These are phyloP conservation scores for Gracilinanus agilis DNA, from an alignment of 2,113 vertebrate species.

Conservation along the genomic window DNA sequence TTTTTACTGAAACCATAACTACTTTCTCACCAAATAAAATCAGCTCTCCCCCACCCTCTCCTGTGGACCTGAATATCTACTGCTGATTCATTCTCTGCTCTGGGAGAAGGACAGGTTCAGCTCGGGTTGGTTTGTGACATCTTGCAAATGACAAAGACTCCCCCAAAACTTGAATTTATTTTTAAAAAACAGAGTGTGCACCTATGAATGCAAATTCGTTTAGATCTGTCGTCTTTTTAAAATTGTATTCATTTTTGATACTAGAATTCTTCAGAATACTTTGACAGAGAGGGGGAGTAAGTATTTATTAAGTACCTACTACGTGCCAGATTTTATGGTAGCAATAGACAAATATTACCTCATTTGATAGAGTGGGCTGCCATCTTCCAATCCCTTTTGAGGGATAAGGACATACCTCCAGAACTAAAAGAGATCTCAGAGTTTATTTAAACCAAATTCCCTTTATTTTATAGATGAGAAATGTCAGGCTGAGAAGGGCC, in stretches of 20 bases:
- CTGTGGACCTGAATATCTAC: slow-evolving; percentile 30
- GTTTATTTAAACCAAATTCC: not conserved
- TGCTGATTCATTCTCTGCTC: slow-evolving; percentile 34
- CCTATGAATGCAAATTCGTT: not conserved
- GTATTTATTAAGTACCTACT: not conserved
- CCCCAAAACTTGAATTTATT: slow-evolving; percentile 6
- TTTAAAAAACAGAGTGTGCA: not conserved
- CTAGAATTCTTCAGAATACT: slow-evolving; percentile 19
- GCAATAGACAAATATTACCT: not conserved
- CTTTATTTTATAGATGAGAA: not conserved
- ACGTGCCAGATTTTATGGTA: not conserved
- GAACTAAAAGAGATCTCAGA: not conserved
- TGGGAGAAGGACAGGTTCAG: slow-evolving; percentile 46
- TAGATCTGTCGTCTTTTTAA: slow-evolving; percentile 14
- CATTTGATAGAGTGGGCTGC: not conserved
- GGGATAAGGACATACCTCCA: not conserved
- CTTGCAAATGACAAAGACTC: not conserved
- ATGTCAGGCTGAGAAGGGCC: not conserved
- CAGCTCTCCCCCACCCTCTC: slow-evolving; percentile 2
- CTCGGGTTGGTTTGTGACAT: not conserved
- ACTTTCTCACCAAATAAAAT: slow-evolving; percentile 22
- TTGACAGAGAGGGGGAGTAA: not conserved
- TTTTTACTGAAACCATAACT: slow-evolving; percentile 32
- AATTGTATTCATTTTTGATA: slow-evolving; percentile 16
- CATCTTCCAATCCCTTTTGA: not conserved